Conservation (phyloP, 1,140 invertebrate genomes). For the Zaprionus davidi region DNA sequence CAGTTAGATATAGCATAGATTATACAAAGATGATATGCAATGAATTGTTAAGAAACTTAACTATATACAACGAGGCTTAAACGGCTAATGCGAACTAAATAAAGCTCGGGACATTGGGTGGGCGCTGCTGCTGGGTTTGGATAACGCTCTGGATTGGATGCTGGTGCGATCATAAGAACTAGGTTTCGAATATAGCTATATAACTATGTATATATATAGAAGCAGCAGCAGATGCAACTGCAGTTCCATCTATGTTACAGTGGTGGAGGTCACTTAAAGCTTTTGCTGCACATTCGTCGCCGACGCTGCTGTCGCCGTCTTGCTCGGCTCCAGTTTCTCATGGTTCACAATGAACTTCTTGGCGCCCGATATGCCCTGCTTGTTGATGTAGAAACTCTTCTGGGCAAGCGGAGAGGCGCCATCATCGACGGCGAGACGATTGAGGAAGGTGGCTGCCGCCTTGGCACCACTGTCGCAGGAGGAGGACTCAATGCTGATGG, state of each 20-base stretch:
- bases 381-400: slow-evolving; percentile 75
- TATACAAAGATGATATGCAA: slow-evolving; percentile 59
- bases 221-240: not conserved
- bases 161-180: slow-evolving; percentile 29
- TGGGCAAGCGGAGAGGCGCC: slow-evolving; percentile 54
- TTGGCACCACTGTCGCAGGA: slow-evolving; percentile 73
- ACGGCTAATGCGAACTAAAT: slow-evolving; percentile 40
- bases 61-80: slow-evolving; percentile 66
- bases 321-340: slow-evolving; percentile 47
- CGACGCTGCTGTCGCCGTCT: slow-evolving; percentile 32
- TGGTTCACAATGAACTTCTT: slow-evolving; percentile 74
- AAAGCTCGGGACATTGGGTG: slow-evolving; percentile 41
- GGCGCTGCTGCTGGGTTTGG: slow-evolving; percentile 29
- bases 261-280: slow-evolving; percentile 60
- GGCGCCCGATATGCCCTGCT: slow-evolving; percentile 69
- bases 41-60: slow-evolving; percentile 49
- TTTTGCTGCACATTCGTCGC: slow-evolving; percentile 62
- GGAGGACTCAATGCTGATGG: slow-evolving; percentile 73
- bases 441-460: slow-evolving; percentile 67
- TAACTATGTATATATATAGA: not conserved
- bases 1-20: slow-evolving; percentile 5
- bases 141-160: slow-evolving; percentile 15
- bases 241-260: slow-evolving; percentile 35
- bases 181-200: slow-evolving; percentile 14
- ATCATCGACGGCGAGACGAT: slow-evolving; percentile 68